Base-by-base conservation (phyloP, 2,797 vertebrate genomes). In the Melanogrammus aeglefinus region DNA sequence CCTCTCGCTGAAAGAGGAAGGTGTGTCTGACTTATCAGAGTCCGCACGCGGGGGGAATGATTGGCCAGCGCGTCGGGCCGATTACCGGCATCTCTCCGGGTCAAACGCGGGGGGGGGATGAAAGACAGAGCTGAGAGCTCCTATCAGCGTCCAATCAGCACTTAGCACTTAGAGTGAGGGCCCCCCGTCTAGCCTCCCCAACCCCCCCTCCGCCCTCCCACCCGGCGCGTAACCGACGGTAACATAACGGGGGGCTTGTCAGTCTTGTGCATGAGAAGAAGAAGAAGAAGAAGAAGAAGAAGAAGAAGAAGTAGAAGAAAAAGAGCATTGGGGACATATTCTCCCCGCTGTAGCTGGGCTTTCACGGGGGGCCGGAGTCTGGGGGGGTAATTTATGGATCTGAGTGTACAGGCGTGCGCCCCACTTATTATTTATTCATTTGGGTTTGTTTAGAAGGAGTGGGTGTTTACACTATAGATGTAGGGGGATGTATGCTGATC, bases 21-120 rank as follows among this genome's bases (percentile, higher is more conserved):
- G 96, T 95, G 95, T 94, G 21, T 96, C 93, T 94, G 96, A 98
- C 96, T 98, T 98, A 98, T 98, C 97, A 96, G 96, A 96, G 96
- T 96, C 95, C 94, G 95, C 96, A 97, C 95, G 95, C 96, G 95
- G 96, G 95, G 95, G 95, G 95, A 96, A 97, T 97, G 97, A 98
- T 96, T 96, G 96, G 95, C 96, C 92, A 95, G 96, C 96, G 18
- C 93, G 94, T 96, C 94, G 95, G 94, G 95, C 95, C 96, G 96
- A 98, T 98, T 98, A 98, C 95, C 95, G 94, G 93, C 83, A 91
- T 90, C 95, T 94, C 94, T 91, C 93, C 88, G 92, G 96, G 96
- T 98, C 95, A 97, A 95, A 95, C 96, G 94, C 95, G 94, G 94
- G 95, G 95, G 95, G 94, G 94, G 96, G 96, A 98, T 97, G 94